phyloP scores from a whole-genome alignment of 2,888 invertebrate genomes.

The Lasioglossum oenotherae region DNA sequence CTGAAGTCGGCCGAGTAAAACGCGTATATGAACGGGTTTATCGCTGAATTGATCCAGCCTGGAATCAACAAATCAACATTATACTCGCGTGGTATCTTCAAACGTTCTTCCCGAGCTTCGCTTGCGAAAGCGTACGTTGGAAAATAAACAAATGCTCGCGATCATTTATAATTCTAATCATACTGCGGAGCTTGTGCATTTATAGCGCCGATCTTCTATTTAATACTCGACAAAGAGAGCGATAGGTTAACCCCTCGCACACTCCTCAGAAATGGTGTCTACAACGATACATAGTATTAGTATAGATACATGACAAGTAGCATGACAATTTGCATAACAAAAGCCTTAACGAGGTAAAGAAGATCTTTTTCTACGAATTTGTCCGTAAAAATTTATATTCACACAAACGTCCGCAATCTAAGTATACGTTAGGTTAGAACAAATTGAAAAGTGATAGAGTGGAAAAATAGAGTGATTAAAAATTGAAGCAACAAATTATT shows the following conservation, averaged over 20 bases:
- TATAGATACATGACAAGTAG: too few species aligned
- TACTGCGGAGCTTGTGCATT: not conserved
- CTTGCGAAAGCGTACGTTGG: not conserved
- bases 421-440: not conserved
- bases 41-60: slow-evolving; percentile 95
- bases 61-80: slow-evolving; percentile 46
- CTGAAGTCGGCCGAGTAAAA: slow-evolving; percentile 95
- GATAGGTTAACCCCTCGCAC: not conserved
- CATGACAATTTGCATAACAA: not conserved
- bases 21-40: slow-evolving; percentile 96
- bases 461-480: not conserved
- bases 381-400: not conserved
- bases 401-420: not conserved
- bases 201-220: not conserved
- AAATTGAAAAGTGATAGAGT: not conserved
- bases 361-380: not conserved
- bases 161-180: not conserved
- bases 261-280: not conserved
- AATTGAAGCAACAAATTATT: not conserved
- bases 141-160: not conserved
- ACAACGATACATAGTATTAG: not conserved
- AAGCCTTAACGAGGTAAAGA: not conserved
- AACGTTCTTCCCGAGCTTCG: not conserved
- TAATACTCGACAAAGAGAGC: not conserved
- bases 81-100: not conserved